These are phyloP conservation scores for Cerastoderma edule DNA, from an alignment of 2,888 invertebrate genomes.

Conservation along the genomic window DNA sequence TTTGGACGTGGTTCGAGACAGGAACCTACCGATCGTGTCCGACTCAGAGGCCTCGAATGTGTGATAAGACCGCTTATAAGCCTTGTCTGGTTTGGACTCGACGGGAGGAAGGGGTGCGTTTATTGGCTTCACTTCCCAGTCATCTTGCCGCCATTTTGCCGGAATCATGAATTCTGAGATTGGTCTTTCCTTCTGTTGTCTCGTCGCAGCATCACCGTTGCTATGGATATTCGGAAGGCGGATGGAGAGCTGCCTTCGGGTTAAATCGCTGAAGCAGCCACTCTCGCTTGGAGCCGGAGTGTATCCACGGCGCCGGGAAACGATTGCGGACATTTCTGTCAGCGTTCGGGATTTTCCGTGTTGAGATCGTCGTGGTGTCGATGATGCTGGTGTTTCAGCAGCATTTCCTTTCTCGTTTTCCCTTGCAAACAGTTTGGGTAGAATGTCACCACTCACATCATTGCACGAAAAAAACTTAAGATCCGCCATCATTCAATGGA, in stretches of 20 bases:
- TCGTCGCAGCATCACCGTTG: neutral
- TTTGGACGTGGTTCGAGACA: constrained; percentile 14
- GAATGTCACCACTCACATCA: constrained; percentile 30
- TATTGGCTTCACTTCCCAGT: constrained; percentile 49
- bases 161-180: constrained; percentile 48
- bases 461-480: constrained; percentile 14
- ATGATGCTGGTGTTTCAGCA: neutral
- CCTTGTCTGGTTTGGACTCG: constrained; percentile 5
- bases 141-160: constrained; percentile 33
- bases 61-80: neutral
- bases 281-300: neutral
- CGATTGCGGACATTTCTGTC: constrained; percentile 32
- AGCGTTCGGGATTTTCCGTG: constrained; percentile 1
- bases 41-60: neutral
- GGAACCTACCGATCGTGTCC: neutral
- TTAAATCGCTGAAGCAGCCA: neutral
- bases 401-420: neutral
- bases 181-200: constrained; percentile 36
- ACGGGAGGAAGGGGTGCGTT: constrained; percentile 18
- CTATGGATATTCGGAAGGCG: constrained; percentile 21
- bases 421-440: constrained; percentile 25
- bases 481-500: constrained; percentile 28
- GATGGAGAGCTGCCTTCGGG: constrained; percentile 12
- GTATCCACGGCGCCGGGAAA: constrained; percentile 5
- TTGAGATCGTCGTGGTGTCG: neutral